Conservation (phyloP, 2,888 invertebrate genomes). For the Rutpela maculata region DNA sequence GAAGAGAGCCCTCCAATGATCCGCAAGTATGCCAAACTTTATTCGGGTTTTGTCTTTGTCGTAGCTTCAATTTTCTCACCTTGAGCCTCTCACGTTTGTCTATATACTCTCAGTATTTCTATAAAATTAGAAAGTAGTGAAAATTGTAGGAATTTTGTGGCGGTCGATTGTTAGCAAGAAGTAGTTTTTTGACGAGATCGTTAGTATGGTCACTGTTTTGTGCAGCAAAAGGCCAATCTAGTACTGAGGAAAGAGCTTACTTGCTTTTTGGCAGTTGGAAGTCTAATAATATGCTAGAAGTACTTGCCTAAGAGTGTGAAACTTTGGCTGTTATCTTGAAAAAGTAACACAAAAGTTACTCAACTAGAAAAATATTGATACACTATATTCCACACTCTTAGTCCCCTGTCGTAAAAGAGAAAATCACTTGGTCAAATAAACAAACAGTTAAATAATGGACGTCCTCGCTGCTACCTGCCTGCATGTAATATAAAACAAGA, state of each 20-base stretch:
- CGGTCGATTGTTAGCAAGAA: background rate
- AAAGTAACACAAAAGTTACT: too few species aligned
- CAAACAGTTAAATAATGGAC: too few species aligned
- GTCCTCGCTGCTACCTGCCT: too few species aligned
- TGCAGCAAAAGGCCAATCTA: background rate
- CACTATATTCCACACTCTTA: too few species aligned
- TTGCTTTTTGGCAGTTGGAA: background rate
- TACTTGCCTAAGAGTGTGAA: background rate
- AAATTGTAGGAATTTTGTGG: background rate
- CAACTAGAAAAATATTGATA: too few species aligned
- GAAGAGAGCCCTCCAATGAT: constrained; percentile 87
- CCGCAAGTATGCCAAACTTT: constrained; percentile 80
- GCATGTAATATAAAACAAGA: too few species aligned
- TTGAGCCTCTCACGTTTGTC: constrained; percentile 17
- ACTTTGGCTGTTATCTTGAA: too few species aligned
- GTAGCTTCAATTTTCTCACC: constrained; percentile 48
- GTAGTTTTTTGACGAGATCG: background rate
- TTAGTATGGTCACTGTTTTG: background rate
- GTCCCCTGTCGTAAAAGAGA: too few species aligned
- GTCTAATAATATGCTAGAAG: background rate
- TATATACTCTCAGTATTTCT: background rate
- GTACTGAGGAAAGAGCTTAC: background rate
- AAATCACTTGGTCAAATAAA: too few species aligned
- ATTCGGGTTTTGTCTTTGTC: constrained; percentile 40
- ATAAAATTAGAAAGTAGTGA: background rate